Evolutionary conservation across 2,113 vertebrate genomes (phyloP).

Genomic region (Condylura cristata): DNA sequence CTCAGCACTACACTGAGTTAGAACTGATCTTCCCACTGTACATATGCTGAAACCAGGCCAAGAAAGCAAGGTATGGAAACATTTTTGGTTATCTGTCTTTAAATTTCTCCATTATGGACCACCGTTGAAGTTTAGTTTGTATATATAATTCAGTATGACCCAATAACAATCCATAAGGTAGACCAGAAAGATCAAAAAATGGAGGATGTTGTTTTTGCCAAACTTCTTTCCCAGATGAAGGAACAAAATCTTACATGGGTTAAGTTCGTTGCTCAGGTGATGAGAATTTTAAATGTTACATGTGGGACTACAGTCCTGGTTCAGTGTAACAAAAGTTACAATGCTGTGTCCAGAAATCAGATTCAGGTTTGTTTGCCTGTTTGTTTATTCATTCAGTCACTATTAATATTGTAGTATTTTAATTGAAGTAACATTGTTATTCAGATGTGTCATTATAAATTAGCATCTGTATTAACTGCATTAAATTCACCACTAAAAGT

Average conservation of each 20-base stretch:
- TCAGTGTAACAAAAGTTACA: not conserved
- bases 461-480: not conserved
- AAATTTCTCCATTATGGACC: not conserved
- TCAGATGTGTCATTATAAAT: not conserved
- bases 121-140: not conserved
- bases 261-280: not conserved
- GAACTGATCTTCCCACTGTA: not conserved
- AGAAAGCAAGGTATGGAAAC: not conserved
- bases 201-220: not conserved
- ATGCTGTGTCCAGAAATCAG: not conserved
- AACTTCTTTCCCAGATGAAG: not conserved
- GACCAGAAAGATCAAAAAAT: not conserved
- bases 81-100: not conserved
- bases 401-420: not conserved
- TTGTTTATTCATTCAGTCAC: not conserved
- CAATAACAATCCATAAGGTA: not conserved
- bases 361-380: not conserved
- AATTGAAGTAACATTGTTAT: not conserved
- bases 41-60: not conserved
- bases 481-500: not conserved
- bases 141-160: not conserved
- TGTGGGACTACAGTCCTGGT: not conserved
- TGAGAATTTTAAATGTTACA: not conserved
- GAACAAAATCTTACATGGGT: not conserved
- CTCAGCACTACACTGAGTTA: not conserved